Evolutionary conservation across 2,113 vertebrate species (phyloP), one percentile per base, ranked within the genome.

Genomic region (Dipodomys ordii): DNA sequence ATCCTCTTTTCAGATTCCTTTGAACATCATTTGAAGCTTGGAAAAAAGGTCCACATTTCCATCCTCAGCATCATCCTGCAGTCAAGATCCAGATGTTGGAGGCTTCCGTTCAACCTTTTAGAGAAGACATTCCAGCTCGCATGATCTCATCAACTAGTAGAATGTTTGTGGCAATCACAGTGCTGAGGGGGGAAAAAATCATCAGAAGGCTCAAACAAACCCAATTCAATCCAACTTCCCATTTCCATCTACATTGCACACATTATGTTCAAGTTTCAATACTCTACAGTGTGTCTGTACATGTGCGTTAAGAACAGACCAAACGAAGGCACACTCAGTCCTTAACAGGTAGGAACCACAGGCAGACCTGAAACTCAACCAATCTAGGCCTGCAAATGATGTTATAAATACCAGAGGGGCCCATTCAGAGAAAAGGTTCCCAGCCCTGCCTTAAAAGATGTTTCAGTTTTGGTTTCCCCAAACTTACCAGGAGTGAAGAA

Each of bases 111-210:
- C 98, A 99, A 89, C 99, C 99, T 97, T 98, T 99, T 7, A 99
- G 99, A 74, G 99, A 99, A 7, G 99, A 99, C 99, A 99, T 99
- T 78, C 99, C 99, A 67, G 99, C 99, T 96, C 99, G 97, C 99
- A 99, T 99, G 87, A 99, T 99, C 98, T 99, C 99, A 94, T 99
- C 99, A 79, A 99, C 99, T 97, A 99, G 91, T 89, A 99, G 98
- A 94, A 99, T 99, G 98, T 99, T 99, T 98, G 98, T 99, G 82
- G 99, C 99, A 6, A 99, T 99, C 87, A 99, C 99, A 0, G 99
- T 99, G 98, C 99, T 99, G 94, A 97, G 85, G 13, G 62, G 25
- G 0, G 27, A 57, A 1, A 1, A 1, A 62, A 27, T 23, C 28
- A 72, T 30, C 27, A 82, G 4, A 84, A 5, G 7, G 44, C 3